These are phyloP conservation scores for Acrocephalus scirpaceus DNA, from an alignment of 2,797 vertebrate genomes.

Conservation along the genomic window DNA sequence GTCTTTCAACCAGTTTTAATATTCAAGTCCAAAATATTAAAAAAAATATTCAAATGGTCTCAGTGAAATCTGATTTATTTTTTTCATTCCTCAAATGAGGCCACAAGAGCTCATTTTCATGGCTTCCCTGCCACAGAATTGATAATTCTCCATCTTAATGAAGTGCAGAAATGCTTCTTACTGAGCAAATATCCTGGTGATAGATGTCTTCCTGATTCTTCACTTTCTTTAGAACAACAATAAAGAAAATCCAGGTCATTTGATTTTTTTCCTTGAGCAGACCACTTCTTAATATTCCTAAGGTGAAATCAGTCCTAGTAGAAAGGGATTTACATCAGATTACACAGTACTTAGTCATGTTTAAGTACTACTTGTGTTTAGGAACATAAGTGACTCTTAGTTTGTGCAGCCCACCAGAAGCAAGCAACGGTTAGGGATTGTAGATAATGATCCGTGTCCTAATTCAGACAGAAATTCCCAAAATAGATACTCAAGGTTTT, in stretches of 20 bases:
- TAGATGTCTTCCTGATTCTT: not conserved
- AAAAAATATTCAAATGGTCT: not conserved
- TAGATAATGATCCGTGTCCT: not conserved
- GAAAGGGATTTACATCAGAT: not conserved
- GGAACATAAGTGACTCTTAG: not conserved
- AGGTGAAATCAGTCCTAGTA: not conserved
- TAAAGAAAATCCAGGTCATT: not conserved
- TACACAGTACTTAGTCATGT: not conserved
- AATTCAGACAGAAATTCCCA: not conserved
- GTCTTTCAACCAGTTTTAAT: not conserved
- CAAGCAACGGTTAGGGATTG: not conserved
- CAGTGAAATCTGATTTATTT: not conserved
- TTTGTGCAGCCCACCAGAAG: not conserved
- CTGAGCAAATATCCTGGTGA: not conserved
- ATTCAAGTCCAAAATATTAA: not conserved
- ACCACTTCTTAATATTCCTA: not conserved
- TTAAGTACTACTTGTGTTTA: not conserved
- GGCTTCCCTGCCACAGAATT: not conserved
- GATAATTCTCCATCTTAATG: not conserved
- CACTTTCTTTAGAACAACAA: not conserved
- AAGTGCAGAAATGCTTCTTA: not conserved
- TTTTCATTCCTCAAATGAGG: not conserved
- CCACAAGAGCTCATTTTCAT: not conserved
- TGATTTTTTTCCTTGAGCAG: not conserved
- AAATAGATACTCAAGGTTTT: accelerated